A percentile compares a stretch with the other conserved stretches of the same genome.
phyloP scores from a whole-genome alignment of 2,888 invertebrate genomes.

The Nezara viridula region DNA sequence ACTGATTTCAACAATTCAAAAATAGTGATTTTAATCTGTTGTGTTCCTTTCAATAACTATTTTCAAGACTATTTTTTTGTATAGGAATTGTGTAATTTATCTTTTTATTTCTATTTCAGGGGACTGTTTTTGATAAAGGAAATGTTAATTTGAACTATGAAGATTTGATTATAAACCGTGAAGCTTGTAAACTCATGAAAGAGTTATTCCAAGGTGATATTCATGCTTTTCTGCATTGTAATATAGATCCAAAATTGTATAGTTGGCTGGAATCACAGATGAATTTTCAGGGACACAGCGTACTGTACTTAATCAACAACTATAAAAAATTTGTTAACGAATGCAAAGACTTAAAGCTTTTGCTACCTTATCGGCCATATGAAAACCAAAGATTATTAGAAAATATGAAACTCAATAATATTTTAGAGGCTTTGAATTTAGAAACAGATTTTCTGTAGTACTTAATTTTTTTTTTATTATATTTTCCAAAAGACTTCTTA shows the following conservation, averaged over 20 bases:
- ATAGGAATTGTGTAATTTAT: no score
- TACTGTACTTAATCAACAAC: constrained; percentile 45
- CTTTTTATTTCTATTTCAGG: constrained; percentile 68
- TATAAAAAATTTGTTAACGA: not conserved
- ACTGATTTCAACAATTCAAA: no score
- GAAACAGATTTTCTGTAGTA: not conserved
- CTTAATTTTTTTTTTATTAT: not conserved
- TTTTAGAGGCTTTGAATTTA: constrained; percentile 55
- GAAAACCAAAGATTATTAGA: constrained; percentile 55
- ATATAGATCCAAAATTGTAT: constrained; percentile 24
- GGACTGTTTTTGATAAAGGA: constrained; percentile 77
- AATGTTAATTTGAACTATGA: constrained; percentile 76
- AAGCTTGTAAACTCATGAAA: constrained; percentile 58
- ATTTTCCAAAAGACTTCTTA: not conserved
- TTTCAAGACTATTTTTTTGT: no score
- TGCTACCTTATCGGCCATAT: constrained; percentile 46
- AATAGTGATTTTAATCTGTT: no score
- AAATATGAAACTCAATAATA: constrained; percentile 56
- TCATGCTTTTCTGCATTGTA: not conserved
- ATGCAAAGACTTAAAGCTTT: not conserved
- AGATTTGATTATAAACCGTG: constrained; percentile 70
- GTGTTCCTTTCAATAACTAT: no score
- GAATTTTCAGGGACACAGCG: not conserved
- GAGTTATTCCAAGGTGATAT: not conserved
- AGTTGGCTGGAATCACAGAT: constrained; percentile 52